These are phyloP conservation scores for Ctenopoma kingsleyae DNA, from an alignment of 2,797 vertebrate species.

Conservation along the genomic window DNA sequence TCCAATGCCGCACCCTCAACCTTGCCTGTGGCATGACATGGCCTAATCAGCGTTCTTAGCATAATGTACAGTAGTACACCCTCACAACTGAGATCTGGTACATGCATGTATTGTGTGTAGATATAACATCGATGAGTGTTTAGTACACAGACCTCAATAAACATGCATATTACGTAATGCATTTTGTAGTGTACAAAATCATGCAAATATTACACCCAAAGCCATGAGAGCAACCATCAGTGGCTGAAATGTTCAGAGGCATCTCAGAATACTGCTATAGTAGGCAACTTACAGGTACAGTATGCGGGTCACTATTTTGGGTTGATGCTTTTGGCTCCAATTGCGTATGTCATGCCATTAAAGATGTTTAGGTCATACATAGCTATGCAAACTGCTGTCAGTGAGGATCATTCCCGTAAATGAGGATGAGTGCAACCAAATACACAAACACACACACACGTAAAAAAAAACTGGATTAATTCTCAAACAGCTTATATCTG, in stretches of 20 bases:
- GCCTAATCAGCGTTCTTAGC: conserved; percentile 43
- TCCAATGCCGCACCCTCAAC: conserved; percentile 55
- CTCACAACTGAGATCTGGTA: conserved; percentile 18
- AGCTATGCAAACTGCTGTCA: conserved; percentile 37
- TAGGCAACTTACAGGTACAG: conserved; percentile 39
- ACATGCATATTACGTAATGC: conserved; percentile 32
- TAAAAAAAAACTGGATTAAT: neutral
- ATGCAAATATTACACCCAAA: conserved; percentile 41
- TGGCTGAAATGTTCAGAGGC: conserved; percentile 28
- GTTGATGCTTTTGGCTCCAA: conserved; percentile 15
- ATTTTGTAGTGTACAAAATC: conserved; percentile 31
- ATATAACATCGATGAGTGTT: conserved; percentile 27
- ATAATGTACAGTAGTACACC: conserved; percentile 35
- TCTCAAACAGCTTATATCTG: conserved; percentile 27
- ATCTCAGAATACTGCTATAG: conserved; percentile 26
- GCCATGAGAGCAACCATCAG: conserved; percentile 12
- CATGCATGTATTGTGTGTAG: conserved; percentile 10
- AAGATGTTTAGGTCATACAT: conserved; percentile 33
- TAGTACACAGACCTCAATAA: conserved; percentile 23
- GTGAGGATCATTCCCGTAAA: conserved; percentile 16
- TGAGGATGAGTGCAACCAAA: conserved; percentile 10
- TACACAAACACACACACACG: neutral
- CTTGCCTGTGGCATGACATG: conserved; percentile 57
- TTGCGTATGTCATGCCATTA: neutral
- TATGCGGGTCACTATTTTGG: conserved; percentile 23